Percentiles rank a stretch among this genome's conserved stretches.
phyloP scores from a whole-genome alignment of 2,888 invertebrate species.

The Caenorhabditis sp. region DNA sequence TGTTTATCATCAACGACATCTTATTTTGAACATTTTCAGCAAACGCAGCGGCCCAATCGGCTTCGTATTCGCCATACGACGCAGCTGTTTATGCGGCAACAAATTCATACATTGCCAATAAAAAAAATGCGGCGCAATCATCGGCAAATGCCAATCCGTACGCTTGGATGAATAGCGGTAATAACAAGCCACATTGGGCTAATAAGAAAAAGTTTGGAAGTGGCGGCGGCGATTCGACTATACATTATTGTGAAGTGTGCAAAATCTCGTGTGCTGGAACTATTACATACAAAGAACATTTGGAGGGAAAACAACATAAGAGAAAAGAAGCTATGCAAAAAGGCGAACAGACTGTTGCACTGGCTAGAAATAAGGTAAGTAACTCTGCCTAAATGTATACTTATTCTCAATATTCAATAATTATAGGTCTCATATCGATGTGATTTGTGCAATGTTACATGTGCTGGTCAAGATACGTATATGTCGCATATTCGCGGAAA shows the following conservation, averaged over 20 bases:
- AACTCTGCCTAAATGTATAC: not conserved
- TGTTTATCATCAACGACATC: not conserved
- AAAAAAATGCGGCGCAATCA: not conserved
- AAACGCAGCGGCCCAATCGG: not conserved
- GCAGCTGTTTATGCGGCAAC: slow-evolving; percentile 94
- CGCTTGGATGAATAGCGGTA: not conserved
- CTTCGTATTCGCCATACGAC: slow-evolving; percentile 77
- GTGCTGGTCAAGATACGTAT: slow-evolving; percentile 97
- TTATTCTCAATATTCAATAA: not conserved
- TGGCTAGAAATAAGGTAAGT: slow-evolving; percentile 26
- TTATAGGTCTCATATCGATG: slow-evolving; percentile 80
- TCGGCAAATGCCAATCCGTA: not conserved
- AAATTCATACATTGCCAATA: slow-evolving; percentile 72
- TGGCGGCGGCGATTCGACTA: not conserved
- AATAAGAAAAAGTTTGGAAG: not conserved
- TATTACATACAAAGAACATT: slow-evolving; percentile 89
- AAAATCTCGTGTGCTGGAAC: slow-evolving; percentile 75
- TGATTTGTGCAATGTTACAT: slow-evolving; percentile 96
- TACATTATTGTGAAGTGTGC: slow-evolving; percentile 85
- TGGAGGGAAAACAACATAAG: slow-evolving; percentile 98
- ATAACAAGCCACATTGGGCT: not conserved
- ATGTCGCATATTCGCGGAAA: slow-evolving; percentile 91
- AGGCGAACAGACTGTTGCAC: slow-evolving; percentile 72
- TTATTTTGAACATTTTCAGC: not conserved
- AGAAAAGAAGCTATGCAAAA: slow-evolving; percentile 88